These are phyloP conservation scores for Crypturellus undulatus DNA, from an alignment of 2,113 vertebrate genomes.

Conservation along the genomic window DNA sequence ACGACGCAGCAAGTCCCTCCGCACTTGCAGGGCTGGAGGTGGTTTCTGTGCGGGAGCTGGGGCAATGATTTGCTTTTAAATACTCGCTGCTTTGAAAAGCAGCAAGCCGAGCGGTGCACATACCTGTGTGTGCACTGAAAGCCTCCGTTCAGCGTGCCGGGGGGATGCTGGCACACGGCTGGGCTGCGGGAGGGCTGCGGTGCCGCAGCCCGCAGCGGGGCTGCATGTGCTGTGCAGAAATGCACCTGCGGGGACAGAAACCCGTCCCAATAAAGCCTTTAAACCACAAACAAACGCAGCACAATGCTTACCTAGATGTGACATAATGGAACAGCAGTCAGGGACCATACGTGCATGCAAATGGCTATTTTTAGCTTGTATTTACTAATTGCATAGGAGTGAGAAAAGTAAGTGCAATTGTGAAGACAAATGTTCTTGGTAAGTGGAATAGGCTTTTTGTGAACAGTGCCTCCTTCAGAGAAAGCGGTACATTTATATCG, in stretches of 20 bases:
- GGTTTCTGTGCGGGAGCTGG: not conserved
- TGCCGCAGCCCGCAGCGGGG: not conserved
- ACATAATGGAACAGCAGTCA: not conserved
- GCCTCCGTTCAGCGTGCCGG: accelerated
- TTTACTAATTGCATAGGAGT: constrained; percentile 38
- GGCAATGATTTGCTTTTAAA: not conserved
- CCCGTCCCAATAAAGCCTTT: not conserved
- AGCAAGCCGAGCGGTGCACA: not conserved
- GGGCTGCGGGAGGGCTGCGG: not conserved
- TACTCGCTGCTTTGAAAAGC: not conserved
- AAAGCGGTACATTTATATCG: not conserved
- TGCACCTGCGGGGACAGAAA: not conserved
- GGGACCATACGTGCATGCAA: not conserved
- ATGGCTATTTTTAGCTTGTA: constrained; percentile 28
- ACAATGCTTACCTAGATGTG: not conserved
- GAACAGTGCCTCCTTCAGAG: constrained; percentile 2
- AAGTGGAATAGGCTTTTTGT: constrained; percentile 38
- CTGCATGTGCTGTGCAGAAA: not conserved
- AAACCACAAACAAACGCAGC: not conserved
- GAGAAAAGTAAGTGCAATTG: constrained; percentile 36
- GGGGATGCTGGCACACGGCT: not conserved
- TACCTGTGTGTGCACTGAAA: not conserved
- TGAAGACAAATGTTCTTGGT: constrained; percentile 26
- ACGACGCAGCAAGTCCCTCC: not conserved
- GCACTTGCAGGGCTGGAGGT: not conserved